Evolutionary conservation across 2,113 vertebrate species (phyloP), one percentile per base, ranked within the genome.

Genomic region (Procavia capensis): DNA sequence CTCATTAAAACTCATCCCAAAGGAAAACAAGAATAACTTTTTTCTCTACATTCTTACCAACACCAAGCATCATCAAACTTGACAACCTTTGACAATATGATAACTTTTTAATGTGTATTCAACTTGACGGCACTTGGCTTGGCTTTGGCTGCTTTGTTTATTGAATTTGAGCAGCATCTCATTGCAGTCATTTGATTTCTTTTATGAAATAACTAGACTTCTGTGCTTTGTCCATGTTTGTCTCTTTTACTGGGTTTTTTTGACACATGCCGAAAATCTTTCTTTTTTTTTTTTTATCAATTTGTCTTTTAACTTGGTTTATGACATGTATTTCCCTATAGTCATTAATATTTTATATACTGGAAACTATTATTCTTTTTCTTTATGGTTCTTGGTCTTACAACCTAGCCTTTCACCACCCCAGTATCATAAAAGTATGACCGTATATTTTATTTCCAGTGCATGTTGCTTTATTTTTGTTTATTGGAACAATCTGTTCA

Each of bases 391-490:
- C 61, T 34, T 59, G 29, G 41, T 22, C 13, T 79, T 61, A 86
- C 79, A 9, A 31, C 1, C 16, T 81, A 91, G 74, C 17, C 54
- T 90, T 90, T 57, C 85, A 61, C 24, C 25, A 88, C 45, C 22
- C 19, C 34, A n/a, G 11, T n/a, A 76, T 47, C 31, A 84, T 27
- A 79, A 85, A 91, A 89, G 63, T n/a, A 89, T 36, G 39, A 89
- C 9, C 9, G 64, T 36, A 4, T 57, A 74, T 93, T 94, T 92
- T 85, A 54, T 83, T 95, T 91, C 25, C 25, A 88, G 22, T 39
- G 19, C 2, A 22, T 19, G 9, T 14, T 20, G 85, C 41, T 91
- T 93, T 43, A 76, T 43, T 85, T 88, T 61, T 16, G n/a, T 80
- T 85, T 59, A 76, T 92, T 41, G 72, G 45, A 76, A 91, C 29